Base-by-base conservation (phyloP, 2,797 vertebrate genomes). In the Anabacerthia variegaticeps region DNA sequence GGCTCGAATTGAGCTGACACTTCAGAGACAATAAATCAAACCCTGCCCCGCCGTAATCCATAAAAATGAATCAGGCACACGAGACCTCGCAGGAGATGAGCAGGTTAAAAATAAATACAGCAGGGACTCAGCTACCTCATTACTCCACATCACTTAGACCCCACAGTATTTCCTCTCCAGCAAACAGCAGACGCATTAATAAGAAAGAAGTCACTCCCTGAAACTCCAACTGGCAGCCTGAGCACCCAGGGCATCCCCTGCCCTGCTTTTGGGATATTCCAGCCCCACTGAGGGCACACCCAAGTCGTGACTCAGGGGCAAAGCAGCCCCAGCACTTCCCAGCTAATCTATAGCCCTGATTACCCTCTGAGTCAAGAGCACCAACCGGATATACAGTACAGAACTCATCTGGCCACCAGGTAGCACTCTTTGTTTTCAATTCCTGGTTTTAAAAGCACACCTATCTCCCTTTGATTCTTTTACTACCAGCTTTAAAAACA, bases 11-110 rank as follows among this genome's bases (percentile, higher is more conserved):
- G 80, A 81, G 34, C 7, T 81, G 86, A 72, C n/a, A 10, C 26
- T 94, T 90, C 28, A 78, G 3, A 86, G 77, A 81, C 66, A 89
- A 81, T 92, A 92, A 92, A 92, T 93, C 92, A 87, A 91, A 66
- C 30, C 19, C 82, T 51, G 20, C n/a, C 30, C 43, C 22, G 34
- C 13, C 0, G 0, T 48, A 69, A 82, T 27, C 54, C 30, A 61
- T 66, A 87, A 68, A 94, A 91, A 79, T 37, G 21, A 56, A 83
- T 61, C 41, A 18, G 39, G 79, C 28, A 49, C 34, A 44, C 0
- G 0, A 46, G 30, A 65, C 15, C 28, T 46, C 2, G 0, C 49
- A 49, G 49, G 9, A 65, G 15, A 94, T 36, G 6, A 93, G 55
- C 18, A 28, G 56, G 59, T 89, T 63, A 74, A 89, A 91, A 94